phyloP scores from a whole-genome alignment of 53 echinoderm and acorn worm genomes.

The Luidia sarsii region DNA sequence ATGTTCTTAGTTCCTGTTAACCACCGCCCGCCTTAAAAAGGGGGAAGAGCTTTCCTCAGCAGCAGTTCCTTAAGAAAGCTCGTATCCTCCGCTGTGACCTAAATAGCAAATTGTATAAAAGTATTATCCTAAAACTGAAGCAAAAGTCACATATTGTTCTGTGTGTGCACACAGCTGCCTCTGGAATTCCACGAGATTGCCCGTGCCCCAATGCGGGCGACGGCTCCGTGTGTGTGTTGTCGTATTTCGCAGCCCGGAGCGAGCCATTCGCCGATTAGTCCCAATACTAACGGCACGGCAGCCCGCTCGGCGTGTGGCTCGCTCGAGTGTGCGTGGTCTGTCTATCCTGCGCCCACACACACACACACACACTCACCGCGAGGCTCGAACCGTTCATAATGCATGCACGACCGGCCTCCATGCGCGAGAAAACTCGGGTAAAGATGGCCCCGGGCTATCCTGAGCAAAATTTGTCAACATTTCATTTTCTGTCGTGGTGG shows the following conservation, averaged over 20 bases:
- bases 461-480: slow-evolving; percentile 60
- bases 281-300: slow-evolving; percentile 10
- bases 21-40: slow-evolving; percentile 9
- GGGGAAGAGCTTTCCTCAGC: not conserved
- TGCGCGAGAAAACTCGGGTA: slow-evolving; percentile 57
- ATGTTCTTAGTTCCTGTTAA: slow-evolving; percentile 21
- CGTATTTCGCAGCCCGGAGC: slow-evolving; percentile 22
- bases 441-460: slow-evolving; percentile 51
- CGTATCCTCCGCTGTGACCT: slow-evolving; percentile 1
- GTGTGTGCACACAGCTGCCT: slow-evolving; percentile 8
- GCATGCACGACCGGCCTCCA: slow-evolving; percentile 46
- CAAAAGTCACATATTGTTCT: slow-evolving; percentile 33
- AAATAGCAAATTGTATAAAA: slow-evolving; percentile 8
- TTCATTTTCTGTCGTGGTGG: slow-evolving; percentile 61
- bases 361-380: not conserved
- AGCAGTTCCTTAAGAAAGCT: not conserved
- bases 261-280: slow-evolving; percentile 39
- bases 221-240: not conserved
- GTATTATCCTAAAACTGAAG: slow-evolving; percentile 27
- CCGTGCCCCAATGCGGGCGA: not conserved
- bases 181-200: slow-evolving; percentile 23
- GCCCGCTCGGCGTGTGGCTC: not conserved
- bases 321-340: not conserved
- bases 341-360: not conserved
- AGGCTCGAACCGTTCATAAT: slow-evolving; percentile 38